A percentile compares a stretch with the other conserved stretches of the same genome.
Evolutionary conservation across 2,113 vertebrate genomes (phyloP).

Genomic region (Plestiodon gilberti): DNA sequence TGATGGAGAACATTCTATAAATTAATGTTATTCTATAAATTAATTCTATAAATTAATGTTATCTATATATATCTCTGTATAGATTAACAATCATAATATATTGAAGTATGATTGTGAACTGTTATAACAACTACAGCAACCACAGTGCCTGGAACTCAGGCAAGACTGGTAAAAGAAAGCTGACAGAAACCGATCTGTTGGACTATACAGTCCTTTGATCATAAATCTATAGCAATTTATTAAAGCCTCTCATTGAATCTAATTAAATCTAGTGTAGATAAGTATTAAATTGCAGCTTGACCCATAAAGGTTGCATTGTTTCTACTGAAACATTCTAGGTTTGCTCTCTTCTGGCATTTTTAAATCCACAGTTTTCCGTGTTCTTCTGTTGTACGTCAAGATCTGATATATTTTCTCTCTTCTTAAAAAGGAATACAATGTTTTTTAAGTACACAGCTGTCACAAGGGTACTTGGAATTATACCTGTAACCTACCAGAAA

Average conservation of each 20-base stretch:
- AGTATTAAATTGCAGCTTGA: conserved; percentile 14
- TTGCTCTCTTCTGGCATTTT: not conserved
- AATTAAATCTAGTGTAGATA: not conserved
- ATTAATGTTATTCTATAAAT: too few species aligned
- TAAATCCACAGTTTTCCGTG: not conserved
- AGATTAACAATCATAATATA: not conserved
- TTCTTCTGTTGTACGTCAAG: not conserved
- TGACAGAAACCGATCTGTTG: not conserved
- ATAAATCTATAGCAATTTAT: not conserved
- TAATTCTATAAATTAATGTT: too few species aligned
- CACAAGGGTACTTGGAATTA: conserved; percentile 6
- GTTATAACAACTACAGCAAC: too few species aligned
- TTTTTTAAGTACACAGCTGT: not conserved
- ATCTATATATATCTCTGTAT: too few species aligned
- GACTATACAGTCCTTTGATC: not conserved
- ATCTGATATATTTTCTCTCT: not conserved
- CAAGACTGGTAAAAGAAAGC: not conserved
- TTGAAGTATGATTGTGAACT: not conserved
- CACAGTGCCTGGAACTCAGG: not conserved
- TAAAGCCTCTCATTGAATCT: conserved; percentile 5
- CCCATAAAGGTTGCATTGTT: not conserved
- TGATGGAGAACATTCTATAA: too few species aligned
- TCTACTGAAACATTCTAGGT: accelerated
- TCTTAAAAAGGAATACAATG: not conserved
- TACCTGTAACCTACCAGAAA: not conserved